Evolutionary conservation across 2,113 vertebrate species (phyloP), one percentile per base, ranked within the genome.

Genomic region (Melanerpes aurifrons): DNA sequence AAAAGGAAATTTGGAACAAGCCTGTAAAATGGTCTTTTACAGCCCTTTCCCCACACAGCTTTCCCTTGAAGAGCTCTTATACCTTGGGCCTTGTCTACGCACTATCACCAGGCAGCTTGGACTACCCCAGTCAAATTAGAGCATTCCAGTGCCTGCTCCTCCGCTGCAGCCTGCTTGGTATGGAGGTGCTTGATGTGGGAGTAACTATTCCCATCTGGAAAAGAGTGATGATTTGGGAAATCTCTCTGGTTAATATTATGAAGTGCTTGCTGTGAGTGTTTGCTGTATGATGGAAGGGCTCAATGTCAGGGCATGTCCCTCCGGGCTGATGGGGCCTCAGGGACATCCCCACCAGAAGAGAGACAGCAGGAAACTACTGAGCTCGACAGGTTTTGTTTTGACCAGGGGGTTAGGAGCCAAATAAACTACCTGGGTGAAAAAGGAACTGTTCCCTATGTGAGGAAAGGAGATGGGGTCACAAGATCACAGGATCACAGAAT

Each of bases 1-100:
- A 92, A 92, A 78, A 92, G 93, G 89, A 89, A 94, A 94, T 96
- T 94, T 57, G n/a, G 75, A 95, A 93, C 79, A 94, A 92, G 62
- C 12, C 82, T 75, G 85, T 58, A 86, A 88, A 93, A 35, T 1
- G 50, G 45, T 75, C 69, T 80, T 91, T 94, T 81, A 88, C 77
- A 87, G 85, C 92, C 72, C 72, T 86, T 77, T 64, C 56, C 85
- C 67, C 69, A 32, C 29, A 76, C 83, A 25, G 48, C 61, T 95
- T 83, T 87, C 26, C 72, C 89, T 89, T 22, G 85, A 64, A 78
- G 91, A 69, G 72, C 74, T 91, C 93, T 68, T 45, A 37, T 29
- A 40, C 31, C 82, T 76, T 0, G 0, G 74, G 57, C 48, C 92
- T 78, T 81, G 75, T 90, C 79, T 31, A 72, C 57, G 24, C 84